These are phyloP conservation scores for Aphelinus certus DNA, from an alignment of 1,140 invertebrate species.

Conservation along the genomic window DNA sequence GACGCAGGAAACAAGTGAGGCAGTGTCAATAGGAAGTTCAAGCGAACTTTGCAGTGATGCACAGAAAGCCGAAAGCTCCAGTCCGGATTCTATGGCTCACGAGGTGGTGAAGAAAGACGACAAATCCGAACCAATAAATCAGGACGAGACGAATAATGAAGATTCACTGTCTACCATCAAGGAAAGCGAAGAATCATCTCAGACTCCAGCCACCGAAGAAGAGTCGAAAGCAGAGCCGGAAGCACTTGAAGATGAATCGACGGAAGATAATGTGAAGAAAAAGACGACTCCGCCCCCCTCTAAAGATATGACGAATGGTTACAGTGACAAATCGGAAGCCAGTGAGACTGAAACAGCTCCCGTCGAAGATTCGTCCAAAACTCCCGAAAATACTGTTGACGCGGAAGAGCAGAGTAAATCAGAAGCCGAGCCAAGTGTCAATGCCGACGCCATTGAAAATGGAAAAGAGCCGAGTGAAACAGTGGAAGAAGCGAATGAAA, in stretches of 20 bases:
- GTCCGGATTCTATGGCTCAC: conserved; percentile 51
- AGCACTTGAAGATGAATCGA: conserved; percentile 20
- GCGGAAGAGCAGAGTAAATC: neutral
- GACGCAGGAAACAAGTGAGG: conserved; percentile 57
- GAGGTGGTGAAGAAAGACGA: conserved; percentile 48
- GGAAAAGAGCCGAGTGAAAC: conserved; percentile 28
- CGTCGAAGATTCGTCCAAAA: neutral
- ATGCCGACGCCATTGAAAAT: conserved; percentile 41
- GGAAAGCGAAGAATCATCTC: conserved; percentile 20
- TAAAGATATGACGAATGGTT: conserved; percentile 23
- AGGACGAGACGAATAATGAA: conserved; percentile 34
- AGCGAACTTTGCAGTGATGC: conserved; percentile 66
- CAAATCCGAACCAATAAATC: conserved; percentile 27
- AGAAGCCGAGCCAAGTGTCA: conserved; percentile 14
- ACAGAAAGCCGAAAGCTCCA: conserved; percentile 54
- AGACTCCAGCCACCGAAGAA: neutral
- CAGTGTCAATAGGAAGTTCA: conserved; percentile 57
- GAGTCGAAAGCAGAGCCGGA: conserved; percentile 13
- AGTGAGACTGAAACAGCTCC: neutral
- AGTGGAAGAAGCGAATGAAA: conserved; percentile 17
- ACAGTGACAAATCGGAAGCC: conserved; percentile 18
- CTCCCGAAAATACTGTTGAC: neutral
- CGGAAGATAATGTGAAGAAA: neutral
- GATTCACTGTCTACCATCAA: conserved; percentile 9
- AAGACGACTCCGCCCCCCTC: neutral